Conservation (phyloP, 2,797 vertebrate genomes). For the Mormyrops attenuatus region DNA sequence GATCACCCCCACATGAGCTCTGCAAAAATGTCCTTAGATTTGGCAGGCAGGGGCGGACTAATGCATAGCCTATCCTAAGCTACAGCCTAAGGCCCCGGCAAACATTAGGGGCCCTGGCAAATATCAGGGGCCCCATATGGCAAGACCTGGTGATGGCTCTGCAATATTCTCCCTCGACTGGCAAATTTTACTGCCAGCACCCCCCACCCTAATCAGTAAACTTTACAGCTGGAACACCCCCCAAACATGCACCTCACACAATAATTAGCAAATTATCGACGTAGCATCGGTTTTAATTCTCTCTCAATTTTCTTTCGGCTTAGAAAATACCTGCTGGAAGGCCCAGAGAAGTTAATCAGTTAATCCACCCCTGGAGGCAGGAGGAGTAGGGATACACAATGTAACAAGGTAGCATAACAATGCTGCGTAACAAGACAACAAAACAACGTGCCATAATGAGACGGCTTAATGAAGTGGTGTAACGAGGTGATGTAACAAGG, state of each 20-base stretch:
- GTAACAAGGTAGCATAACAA: too few species aligned
- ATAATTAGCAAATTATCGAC: neutral
- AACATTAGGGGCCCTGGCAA: neutral
- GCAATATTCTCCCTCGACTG: neutral
- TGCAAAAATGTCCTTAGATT: neutral
- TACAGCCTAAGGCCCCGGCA: neutral
- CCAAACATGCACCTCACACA: neutral
- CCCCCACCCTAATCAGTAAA: neutral
- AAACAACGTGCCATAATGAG: too few species aligned
- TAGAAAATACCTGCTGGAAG: neutral
- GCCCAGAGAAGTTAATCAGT: neutral
- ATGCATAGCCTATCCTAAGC: neutral
- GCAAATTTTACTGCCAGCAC: neutral
- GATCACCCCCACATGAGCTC: neutral
- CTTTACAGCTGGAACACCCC: neutral
- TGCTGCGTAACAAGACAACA: too few species aligned
- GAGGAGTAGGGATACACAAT: neutral
- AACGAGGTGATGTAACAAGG: too few species aligned
- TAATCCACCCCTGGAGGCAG: neutral
- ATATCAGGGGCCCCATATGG: neutral
- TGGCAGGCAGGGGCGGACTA: neutral
- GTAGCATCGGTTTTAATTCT: neutral
- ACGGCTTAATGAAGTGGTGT: too few species aligned
- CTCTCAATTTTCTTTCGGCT: neutral
- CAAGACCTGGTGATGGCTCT: neutral